Base-by-base conservation (phyloP, 2,113 vertebrate species). In the Elgaria multicarinata region DNA sequence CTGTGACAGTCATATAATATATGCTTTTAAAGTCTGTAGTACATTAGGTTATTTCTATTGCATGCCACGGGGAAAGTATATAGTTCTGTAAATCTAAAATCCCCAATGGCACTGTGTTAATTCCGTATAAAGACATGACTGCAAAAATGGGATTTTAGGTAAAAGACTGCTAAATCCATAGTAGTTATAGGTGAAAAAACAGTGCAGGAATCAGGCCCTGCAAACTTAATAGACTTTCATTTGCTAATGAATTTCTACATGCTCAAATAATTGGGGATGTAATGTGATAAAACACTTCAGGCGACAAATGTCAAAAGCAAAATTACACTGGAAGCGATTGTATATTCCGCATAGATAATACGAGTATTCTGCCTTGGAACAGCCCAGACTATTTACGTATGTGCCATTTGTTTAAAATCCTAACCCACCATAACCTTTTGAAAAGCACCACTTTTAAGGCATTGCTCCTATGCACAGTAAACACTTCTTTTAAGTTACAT, bases 251-350 rank as follows among this genome's bases (percentile, higher is more conserved):
- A 90, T 82, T n/a, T 50, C 39, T 84, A n/a, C 44, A 67, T n/a
- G 66, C 83, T 91, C 91, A 91, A 93, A 92, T 8, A 5, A 91
- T 91, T 85, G 81, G 76, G 91, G 92, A 94, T 95, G 94, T 94
- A 96, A 94, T 95, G 92, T 93, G 89, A 91, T 93, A 89, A 94
- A 96, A 95, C 91, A 94, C 93, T 89, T 91, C 86, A 3, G 72
- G 89, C 93, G 91, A 83, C 94, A 96, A 92, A 93, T 89, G 90
- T 83, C 89, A 90, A 90, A 94, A 92, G 94, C 87, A 89, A 93
- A 94, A 93, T 88, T 94, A 95, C 90, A 86, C 14, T 22, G 91
- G 93, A 94, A 96, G 93, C 90, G 96, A 96, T 93, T 92, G 92
- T 93, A 88, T 75, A 93, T 13, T 64, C 4, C 18, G 94, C 9